A percentile compares a stretch with the other conserved stretches of the same genome.
These are phyloP conservation scores for Nansenia antarctica DNA, from an alignment of 2,113 vertebrate genomes.

Conservation along the genomic window DNA sequence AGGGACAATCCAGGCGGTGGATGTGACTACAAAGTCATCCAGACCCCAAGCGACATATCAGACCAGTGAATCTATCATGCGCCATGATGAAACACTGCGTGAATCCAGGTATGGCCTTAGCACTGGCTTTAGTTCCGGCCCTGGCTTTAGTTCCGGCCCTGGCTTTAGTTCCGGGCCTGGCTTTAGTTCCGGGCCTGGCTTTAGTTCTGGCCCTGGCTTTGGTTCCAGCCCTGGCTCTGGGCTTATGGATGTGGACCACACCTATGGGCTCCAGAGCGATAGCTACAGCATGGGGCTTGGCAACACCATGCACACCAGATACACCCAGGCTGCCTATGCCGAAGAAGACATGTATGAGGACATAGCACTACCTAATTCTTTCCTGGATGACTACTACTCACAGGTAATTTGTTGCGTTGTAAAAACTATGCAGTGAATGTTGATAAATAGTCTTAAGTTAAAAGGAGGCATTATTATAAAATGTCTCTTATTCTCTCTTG, in stretches of 20 bases:
- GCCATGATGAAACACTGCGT: background rate
- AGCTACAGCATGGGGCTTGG: background rate
- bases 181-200: too few relatives aligned
- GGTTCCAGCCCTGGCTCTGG: background rate
- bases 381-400: slow-evolving; percentile 67
- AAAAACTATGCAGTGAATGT: background rate
- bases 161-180: too few relatives aligned
- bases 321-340: background rate
- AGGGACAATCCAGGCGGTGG: background rate
- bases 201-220: too few relatives aligned
- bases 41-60: background rate
- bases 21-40: background rate
- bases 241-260: slow-evolving; percentile 27
- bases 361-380: slow-evolving; percentile 56
- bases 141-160: too few relatives aligned
- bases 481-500: slow-evolving; percentile 33
- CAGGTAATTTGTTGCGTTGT: slow-evolving; percentile 50
- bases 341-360: slow-evolving; percentile 36
- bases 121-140: too few relatives aligned
- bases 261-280: slow-evolving; percentile 12
- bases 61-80: background rate
- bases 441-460: background rate
- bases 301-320: slow-evolving; percentile 4
- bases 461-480: background rate
- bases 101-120: too few relatives aligned